These are phyloP conservation scores for Cosmorhoe ocellata DNA, from an alignment of 2,888 invertebrate genomes.

Conservation along the genomic window DNA sequence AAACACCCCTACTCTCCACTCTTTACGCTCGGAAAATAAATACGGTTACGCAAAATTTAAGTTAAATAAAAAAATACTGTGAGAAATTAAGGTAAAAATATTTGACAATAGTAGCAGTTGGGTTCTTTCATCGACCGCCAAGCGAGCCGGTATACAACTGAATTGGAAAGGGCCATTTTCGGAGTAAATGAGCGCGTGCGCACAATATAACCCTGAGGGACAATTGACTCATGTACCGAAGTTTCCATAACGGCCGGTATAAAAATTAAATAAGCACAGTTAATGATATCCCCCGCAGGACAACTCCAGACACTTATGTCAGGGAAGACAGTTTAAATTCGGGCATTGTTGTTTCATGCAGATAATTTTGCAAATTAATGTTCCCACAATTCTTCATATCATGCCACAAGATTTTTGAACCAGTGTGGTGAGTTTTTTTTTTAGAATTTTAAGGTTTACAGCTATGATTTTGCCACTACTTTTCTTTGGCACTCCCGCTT, in stretches of 20 bases:
- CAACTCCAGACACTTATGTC: slow-evolving; percentile 11
- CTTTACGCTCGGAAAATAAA: no score
- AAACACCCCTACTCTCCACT: no score
- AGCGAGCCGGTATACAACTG: not conserved
- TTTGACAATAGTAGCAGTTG: slow-evolving; percentile 15
- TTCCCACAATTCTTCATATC: no score
- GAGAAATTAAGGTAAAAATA: not conserved
- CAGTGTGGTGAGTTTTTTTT: no score
- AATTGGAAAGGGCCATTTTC: slow-evolving; percentile 7
- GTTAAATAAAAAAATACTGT: no score
- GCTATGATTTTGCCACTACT: no score
- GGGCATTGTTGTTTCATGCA: slow-evolving; percentile 1
- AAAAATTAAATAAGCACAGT: not conserved
- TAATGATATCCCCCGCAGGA: slow-evolving; percentile 16
- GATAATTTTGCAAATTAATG: slow-evolving; percentile 4
- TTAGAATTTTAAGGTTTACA: no score
- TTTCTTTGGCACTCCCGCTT: no score
- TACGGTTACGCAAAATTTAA: no score
- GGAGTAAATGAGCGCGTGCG: slow-evolving; percentile 5
- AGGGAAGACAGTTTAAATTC: not conserved
- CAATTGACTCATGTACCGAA: slow-evolving; percentile 1
- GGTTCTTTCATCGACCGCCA: slow-evolving; percentile 9
- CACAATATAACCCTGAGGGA: slow-evolving; percentile 6
- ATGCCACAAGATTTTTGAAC: no score
- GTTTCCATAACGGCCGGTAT: slow-evolving; percentile 7